A percentile compares a stretch with the other conserved stretches of the same genome.
Evolutionary conservation across 2,888 invertebrate genomes (phyloP).

Genomic region (Sisyra terminalis): DNA sequence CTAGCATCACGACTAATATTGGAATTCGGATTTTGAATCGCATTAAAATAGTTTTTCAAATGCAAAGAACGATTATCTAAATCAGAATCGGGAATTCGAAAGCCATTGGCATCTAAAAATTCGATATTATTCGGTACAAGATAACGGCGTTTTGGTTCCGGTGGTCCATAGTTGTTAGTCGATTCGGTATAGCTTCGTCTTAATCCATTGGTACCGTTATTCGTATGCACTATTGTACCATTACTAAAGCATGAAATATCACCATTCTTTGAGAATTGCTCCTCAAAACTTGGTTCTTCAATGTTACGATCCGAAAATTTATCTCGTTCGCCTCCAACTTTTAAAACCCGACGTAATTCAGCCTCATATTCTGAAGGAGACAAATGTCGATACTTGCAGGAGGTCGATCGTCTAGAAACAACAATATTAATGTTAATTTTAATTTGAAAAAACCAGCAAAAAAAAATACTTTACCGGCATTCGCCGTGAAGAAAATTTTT

Average conservation of each 20-base stretch:
- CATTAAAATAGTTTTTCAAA: slow-evolving; percentile 10
- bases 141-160: slow-evolving; percentile 23
- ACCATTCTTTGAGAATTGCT: not conserved
- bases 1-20: slow-evolving; percentile 12
- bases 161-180: slow-evolving; percentile 23
- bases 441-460: not conserved
- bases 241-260: slow-evolving; percentile 8
- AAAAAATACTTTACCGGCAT: slow-evolving; percentile 22
- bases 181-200: slow-evolving; percentile 16
- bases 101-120: slow-evolving; percentile 10
- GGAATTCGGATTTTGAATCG: slow-evolving; percentile 11
- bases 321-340: slow-evolving; percentile 8
- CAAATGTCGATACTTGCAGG: slow-evolving; percentile 26
- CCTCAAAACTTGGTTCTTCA: slow-evolving; percentile 6
- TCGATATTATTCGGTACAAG: slow-evolving; percentile 14
- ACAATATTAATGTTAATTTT: not conserved
- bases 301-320: slow-evolving; percentile 8
- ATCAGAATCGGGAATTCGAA: slow-evolving; percentile 10
- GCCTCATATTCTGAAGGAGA: slow-evolving; percentile 25
- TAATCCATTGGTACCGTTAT: slow-evolving; percentile 10
- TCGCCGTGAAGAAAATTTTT: slow-evolving; percentile 32
- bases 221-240: slow-evolving; percentile 3
- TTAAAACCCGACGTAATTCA: slow-evolving; percentile 18
- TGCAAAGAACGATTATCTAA: slow-evolving; percentile 10
- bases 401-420: slow-evolving; percentile 15